Base-by-base conservation (phyloP, 2,888 invertebrate species). In the Campopleginae sp. region DNA sequence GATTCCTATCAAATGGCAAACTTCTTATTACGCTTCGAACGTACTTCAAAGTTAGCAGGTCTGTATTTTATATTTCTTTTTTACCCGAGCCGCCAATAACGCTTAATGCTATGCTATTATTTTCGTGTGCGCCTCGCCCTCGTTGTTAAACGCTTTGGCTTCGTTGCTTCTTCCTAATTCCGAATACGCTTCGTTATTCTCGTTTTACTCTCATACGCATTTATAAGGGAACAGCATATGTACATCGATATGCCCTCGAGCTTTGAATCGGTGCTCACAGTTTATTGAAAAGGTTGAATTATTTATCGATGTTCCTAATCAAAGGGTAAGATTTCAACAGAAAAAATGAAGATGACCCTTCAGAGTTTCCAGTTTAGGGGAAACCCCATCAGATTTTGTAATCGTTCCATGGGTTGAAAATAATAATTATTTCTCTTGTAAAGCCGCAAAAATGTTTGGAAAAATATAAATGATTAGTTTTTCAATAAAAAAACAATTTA, bases 1-100 rank as follows among this genome's bases (percentile, higher is more conserved):
- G 87, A 88, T 89, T 66, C 75, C 61, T 87, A 88, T 89, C 88
- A 65, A 80, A 71, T 76, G 70, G 66, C 70, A 84, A 86, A 86
- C 84, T 88, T 83, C 61, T 86, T 65, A 80, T 86, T 87, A 84
- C 74, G 65, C 58, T 71, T 46, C 27, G 68, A 80, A 71, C 54
- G 31, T 58, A 42, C 27, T 19, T 17, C 42, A 14, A 27, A 66
- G 27, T 51, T 42, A 80, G 38, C 79, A 68, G 68, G 72, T 23
- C 61, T 48, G 78, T 58, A 51, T 78, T 48, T 48, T 65, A 78
- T 84, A 72, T 80, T 81, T 79, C 71, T 82, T 79, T 84, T 65
- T 46, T 72, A 66, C 83, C 63, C 80, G 83, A 85, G 80, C 46
- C 75, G 72, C 80, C 65, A 72, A 75, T 75, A 79, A 38, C 14